Percentiles rank a stretch among this genome's conserved stretches.
Conservation (phyloP, 2,113 vertebrate species). For the Bubo scandiacus region DNA sequence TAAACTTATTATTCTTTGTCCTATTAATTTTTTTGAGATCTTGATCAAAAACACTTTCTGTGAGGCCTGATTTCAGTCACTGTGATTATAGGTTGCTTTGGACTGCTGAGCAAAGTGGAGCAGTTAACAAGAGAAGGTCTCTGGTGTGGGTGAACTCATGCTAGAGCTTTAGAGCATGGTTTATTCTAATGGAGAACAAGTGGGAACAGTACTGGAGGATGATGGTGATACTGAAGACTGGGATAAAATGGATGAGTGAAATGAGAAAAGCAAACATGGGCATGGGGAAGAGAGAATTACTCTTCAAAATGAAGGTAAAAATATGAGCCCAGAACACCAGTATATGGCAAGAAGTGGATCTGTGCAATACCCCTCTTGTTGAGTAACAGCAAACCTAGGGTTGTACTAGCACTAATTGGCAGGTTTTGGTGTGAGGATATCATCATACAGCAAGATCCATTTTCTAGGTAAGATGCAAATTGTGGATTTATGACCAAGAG, state of each 20-base stretch:
- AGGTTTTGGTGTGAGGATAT: not conserved
- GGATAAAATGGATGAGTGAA: not conserved
- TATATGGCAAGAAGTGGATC: not conserved
- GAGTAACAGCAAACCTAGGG: not conserved
- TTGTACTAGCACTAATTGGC: not conserved
- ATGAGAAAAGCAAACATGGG: not conserved
- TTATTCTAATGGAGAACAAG: not conserved
- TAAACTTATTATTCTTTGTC: conserved; percentile 55
- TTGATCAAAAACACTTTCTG: conserved; percentile 38
- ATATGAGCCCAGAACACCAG: not conserved
- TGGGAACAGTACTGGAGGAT: not conserved
- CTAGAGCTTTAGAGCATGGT: not conserved
- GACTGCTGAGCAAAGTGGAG: not conserved
- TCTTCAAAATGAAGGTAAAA: not conserved
- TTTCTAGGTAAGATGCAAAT: not conserved
- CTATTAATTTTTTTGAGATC: conserved; percentile 7
- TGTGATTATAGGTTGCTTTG: conserved; percentile 17
- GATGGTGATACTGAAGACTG: not conserved
- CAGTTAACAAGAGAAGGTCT: not conserved
- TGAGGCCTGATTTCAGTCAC: not conserved
- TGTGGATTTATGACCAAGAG: not conserved
- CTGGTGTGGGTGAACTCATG: not conserved
- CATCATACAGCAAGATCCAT: not conserved
- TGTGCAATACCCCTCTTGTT: not conserved
- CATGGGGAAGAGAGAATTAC: not conserved